phyloP scores from a whole-genome alignment of 2,797 vertebrate genomes.

The Varecia variegata region DNA sequence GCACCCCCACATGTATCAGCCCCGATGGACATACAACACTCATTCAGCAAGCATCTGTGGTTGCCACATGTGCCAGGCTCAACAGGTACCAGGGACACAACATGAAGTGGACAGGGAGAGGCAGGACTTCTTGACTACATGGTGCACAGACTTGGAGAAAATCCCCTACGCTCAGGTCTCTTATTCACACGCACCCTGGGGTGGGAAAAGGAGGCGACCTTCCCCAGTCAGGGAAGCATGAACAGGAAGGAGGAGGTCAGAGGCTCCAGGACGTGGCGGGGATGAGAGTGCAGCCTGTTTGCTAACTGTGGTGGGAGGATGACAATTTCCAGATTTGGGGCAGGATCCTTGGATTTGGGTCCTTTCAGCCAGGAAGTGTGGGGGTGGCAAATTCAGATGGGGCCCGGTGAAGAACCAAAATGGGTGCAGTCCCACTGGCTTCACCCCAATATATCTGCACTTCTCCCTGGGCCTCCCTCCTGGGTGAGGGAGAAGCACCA shows the following conservation, averaged over 20 bases:
- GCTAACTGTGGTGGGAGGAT: background rate
- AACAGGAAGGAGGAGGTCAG: background rate
- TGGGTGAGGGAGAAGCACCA: background rate
- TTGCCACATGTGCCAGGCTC: background rate
- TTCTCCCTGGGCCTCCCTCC: background rate
- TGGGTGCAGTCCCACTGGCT: background rate
- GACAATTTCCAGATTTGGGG: slow-evolving; percentile 41
- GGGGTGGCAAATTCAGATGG: slow-evolving; percentile 22
- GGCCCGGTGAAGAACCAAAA: slow-evolving; percentile 5
- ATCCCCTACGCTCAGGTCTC: background rate
- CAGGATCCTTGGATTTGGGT: slow-evolving; percentile 25
- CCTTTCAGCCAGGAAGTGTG: slow-evolving; percentile 45
- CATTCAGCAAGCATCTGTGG: background rate
- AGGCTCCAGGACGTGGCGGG: background rate
- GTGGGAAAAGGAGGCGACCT: background rate
- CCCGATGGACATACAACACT: background rate
- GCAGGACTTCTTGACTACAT: background rate
- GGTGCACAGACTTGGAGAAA: background rate
- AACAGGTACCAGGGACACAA: fast-evolving
- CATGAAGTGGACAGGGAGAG: background rate
- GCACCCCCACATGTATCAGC: background rate
- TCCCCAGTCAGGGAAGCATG: background rate
- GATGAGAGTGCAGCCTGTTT: background rate
- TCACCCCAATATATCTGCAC: background rate
- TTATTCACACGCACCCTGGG: background rate